Conservation (phyloP, 2,113 vertebrate genomes). For the Hylia prasina region DNA sequence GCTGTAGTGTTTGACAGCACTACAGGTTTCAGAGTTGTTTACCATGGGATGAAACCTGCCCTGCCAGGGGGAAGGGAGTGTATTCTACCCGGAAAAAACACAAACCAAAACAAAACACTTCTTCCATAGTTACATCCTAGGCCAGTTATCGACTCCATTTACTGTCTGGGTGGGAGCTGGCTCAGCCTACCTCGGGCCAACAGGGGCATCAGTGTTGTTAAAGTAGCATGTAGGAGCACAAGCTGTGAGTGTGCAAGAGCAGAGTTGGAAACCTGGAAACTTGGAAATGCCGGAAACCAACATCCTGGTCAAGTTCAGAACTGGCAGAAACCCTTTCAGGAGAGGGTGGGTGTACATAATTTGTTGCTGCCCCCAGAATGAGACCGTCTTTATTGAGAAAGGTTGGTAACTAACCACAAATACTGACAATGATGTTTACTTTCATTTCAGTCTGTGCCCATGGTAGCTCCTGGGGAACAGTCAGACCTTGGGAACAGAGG, state of each 20-base stretch:
- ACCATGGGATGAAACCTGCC: neutral
- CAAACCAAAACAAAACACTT: neutral
- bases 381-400: neutral
- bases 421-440: neutral
- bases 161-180: neutral
- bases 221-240: neutral
- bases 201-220: neutral
- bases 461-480: neutral
- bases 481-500: neutral
- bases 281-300: neutral
- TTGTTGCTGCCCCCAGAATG: neutral
- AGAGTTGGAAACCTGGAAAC: neutral
- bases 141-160: neutral
- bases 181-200: neutral
- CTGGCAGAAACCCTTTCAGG: neutral
- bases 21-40: neutral
- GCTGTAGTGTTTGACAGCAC: accelerated
- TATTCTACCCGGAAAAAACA: neutral
- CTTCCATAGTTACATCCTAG: neutral
- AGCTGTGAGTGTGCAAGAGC: neutral
- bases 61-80: slow-evolving; percentile 21
- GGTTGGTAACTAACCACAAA: neutral
- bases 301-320: neutral
- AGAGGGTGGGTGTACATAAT: neutral
- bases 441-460: neutral